Percentiles rank a stretch among this genome's conserved stretches.
Evolutionary conservation across 2,113 vertebrate species (phyloP).

Genomic region (Manacus vitellinus): DNA sequence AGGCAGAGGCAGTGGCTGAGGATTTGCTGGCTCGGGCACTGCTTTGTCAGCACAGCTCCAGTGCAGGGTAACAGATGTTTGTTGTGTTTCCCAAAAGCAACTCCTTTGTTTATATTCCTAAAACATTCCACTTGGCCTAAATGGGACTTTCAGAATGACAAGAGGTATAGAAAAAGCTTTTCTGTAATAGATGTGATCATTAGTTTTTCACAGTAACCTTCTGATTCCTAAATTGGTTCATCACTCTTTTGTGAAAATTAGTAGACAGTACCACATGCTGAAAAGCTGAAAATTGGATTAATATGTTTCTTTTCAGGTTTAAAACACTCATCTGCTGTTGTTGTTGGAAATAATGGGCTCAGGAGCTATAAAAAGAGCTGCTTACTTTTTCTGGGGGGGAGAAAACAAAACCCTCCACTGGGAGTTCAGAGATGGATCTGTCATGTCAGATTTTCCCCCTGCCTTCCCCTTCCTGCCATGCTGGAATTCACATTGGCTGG

Average conservation of each 20-base stretch:
- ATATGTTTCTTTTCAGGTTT: neutral
- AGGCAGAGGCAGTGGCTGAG: neutral
- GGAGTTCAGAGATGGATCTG: conserved; percentile 10
- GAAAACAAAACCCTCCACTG: neutral
- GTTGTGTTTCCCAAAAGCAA: neutral
- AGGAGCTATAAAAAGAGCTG: neutral
- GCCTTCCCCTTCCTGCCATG: neutral
- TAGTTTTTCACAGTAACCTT: neutral
- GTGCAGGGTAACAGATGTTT: neutral
- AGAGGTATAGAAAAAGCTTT: neutral
- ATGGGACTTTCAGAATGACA: neutral
- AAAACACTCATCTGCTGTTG: conserved; percentile 18
- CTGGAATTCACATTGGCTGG: neutral
- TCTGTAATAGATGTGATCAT: neutral
- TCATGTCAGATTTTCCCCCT: neutral
- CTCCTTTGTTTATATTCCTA: neutral
- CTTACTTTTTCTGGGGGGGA: neutral
- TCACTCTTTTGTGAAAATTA: neutral
- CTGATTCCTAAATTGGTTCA: neutral
- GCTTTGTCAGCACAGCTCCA: neutral
- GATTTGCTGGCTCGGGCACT: neutral
- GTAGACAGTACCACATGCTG: neutral
- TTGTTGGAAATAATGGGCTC: neutral
- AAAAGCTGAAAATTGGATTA: conserved; percentile 52
- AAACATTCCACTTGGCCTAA: neutral